Base-by-base conservation (phyloP, 2,797 vertebrate genomes). In the Botia almorhae region DNA sequence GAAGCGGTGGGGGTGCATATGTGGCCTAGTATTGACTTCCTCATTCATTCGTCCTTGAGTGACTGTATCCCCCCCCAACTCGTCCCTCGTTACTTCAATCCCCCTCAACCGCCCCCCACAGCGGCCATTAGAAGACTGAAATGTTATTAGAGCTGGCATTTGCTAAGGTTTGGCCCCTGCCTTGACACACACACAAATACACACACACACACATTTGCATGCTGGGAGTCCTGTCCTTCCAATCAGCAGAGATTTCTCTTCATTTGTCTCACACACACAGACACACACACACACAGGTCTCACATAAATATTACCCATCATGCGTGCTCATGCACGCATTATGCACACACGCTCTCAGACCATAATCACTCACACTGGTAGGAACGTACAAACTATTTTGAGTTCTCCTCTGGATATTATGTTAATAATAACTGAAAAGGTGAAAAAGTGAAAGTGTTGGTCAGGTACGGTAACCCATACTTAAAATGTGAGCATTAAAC, bases 11-110 rank as follows among this genome's bases (percentile, higher is more conserved):
- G 78, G 71, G 58, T 46, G 76, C 88, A 91, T 74, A 74, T 90
- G 90, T 87, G 91, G 87, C 84, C 85, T 81, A 90, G 91, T 92
- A 91, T 76, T 82, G 85, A 87, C 69, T 81, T 82, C 88, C 89
- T 69, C 21, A 68, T 56, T 72, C 75, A 60, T 60, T 51, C 13
- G 50, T 69, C 72, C 65, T 60, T 72, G 58, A 48, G 87, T 83
- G 83, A 85, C 82, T 70, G 56, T 29, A 48, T 3, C 56, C 36
- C 46, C 75, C 46, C 68, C 33, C 33, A 51, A 51, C 48, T 7
- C 48, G 7, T 7, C 6, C 48, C 65, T 70, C 21, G 67, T 68
- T 61, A 10, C 26, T 53, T 26, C 51, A 46, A 17, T 33, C 11
- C 33, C 69, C 2, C 19, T 64, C 10, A 26, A 69, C n/a, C 48